Conservation (phyloP, 2,888 invertebrate genomes). For the Biston betularia region DNA sequence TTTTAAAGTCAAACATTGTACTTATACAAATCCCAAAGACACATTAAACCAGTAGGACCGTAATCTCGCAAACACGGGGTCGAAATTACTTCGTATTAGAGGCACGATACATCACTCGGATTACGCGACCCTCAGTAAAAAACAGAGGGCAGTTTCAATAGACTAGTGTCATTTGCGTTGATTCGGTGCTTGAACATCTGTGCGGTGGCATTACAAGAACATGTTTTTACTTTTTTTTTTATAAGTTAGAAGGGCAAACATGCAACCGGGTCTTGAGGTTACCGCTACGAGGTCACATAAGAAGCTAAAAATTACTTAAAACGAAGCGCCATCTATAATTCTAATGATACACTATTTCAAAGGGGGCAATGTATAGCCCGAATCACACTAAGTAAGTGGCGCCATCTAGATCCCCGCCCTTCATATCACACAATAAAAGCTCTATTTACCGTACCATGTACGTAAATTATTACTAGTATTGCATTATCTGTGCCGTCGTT, state of each 20-base stretch:
- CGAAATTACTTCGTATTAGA: constrained; percentile 83
- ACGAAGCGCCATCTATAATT: too few relatives aligned
- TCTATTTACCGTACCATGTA: too few relatives aligned
- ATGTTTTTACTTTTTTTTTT: background rate
- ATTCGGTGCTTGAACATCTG: constrained; percentile 61
- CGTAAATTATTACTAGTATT: too few relatives aligned
- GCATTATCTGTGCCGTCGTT: too few relatives aligned
- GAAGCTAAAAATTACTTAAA: too few relatives aligned
- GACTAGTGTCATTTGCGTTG: constrained; percentile 62
- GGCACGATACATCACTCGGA: constrained; percentile 62
- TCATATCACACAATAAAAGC: too few relatives aligned
- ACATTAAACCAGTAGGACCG: constrained; percentile 68
- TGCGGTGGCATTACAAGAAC: constrained; percentile 25
- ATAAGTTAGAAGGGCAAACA: background rate
- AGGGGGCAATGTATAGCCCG: too few relatives aligned
- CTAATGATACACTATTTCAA: too few relatives aligned
- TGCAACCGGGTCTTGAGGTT: too few relatives aligned
- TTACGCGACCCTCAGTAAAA: constrained; percentile 81
- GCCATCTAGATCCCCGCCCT: too few relatives aligned
- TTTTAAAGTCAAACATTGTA: constrained; percentile 39
- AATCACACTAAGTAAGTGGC: too few relatives aligned
- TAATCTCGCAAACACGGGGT: constrained; percentile 69
- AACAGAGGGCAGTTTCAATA: constrained; percentile 76
- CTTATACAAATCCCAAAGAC: constrained; percentile 49
- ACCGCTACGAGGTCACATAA: too few relatives aligned